Evolutionary conservation across 2,113 vertebrate genomes (phyloP).

Genomic region (Vulpes lagopus): DNA sequence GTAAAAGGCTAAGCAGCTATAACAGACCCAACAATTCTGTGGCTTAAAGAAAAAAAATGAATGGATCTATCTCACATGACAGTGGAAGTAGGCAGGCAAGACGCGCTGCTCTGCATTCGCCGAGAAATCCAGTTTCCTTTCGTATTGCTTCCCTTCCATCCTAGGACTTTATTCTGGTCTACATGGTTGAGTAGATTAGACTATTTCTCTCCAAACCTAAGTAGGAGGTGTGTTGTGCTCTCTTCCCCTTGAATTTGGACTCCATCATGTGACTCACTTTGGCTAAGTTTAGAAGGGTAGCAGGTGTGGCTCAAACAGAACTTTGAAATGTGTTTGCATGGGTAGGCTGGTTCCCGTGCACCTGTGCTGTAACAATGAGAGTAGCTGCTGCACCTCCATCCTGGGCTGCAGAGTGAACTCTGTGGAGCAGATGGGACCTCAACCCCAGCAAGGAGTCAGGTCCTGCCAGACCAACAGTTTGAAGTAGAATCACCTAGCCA

Average conservation of each 20-base stretch:
- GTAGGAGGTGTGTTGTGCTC: background rate
- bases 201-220: background rate
- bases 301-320: background rate
- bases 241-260: constrained; percentile 5
- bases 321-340: background rate
- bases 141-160: background rate
- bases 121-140: background rate
- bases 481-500: background rate
- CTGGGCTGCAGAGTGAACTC: background rate
- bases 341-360: background rate
- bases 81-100: background rate
- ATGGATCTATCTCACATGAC: background rate
- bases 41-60: background rate
- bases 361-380: background rate
- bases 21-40: background rate
- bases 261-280: background rate
- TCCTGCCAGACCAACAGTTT: background rate
- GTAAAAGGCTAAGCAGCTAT: background rate
- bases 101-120: background rate
- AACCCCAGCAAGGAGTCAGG: background rate
- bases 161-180: background rate
- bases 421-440: background rate
- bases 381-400: background rate
- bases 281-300: background rate
- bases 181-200: background rate